These are phyloP conservation scores for Plectus sambesii DNA, from an alignment of 1,140 invertebrate species.

Conservation along the genomic window DNA sequence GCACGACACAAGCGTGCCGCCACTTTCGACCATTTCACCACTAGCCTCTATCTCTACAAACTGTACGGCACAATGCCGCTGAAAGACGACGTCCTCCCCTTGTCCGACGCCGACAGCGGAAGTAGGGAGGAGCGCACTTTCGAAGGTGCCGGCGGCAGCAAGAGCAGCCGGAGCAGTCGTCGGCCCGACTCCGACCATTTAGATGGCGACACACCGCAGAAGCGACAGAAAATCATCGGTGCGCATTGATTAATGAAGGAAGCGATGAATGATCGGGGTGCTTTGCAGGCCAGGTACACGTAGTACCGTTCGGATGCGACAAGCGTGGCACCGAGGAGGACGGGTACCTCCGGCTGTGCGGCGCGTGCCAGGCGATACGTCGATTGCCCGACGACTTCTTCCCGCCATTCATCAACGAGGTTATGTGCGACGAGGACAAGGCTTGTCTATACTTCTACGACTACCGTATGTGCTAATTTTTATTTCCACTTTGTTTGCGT, in stretches of 20 bases:
- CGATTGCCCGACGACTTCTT: conserved; percentile 43
- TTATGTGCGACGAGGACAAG: conserved; percentile 45
- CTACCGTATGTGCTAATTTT: conserved; percentile 42
- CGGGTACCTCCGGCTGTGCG: conserved; percentile 41
- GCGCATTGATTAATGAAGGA: background rate
- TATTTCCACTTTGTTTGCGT: no score
- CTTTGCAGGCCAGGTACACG: conserved; percentile 41
- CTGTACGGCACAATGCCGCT: no score
- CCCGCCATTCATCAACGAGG: conserved; percentile 45
- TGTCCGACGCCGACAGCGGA: background rate
- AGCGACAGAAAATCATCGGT: background rate
- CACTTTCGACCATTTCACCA: conserved; percentile 30
- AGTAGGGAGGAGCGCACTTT: background rate
- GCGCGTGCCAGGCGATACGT: conserved; percentile 43
- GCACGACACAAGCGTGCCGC: conserved; percentile 20
- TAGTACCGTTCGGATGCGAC: conserved; percentile 45
- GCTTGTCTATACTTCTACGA: conserved; percentile 45
- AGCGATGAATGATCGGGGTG: no score
- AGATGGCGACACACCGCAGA: background rate
- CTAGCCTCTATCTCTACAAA: no score
- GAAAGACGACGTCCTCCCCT: no score
- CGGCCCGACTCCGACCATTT: background rate
- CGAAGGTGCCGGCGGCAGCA: background rate
- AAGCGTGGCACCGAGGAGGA: conserved; percentile 43
- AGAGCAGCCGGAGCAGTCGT: background rate